These are phyloP conservation scores for Norana najaformis DNA, from an alignment of 2,888 invertebrate species.

Conservation along the genomic window DNA sequence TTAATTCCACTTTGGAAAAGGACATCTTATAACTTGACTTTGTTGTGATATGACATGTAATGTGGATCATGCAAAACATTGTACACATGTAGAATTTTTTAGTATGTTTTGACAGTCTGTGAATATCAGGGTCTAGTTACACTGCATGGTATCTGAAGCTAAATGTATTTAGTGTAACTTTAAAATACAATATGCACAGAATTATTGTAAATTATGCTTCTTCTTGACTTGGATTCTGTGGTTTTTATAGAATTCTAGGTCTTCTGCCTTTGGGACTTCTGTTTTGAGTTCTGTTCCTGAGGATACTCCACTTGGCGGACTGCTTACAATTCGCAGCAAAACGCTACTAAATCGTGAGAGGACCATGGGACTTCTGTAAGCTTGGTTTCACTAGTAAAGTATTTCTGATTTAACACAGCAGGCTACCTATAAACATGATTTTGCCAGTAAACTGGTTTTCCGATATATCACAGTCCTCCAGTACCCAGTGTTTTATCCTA, in stretches of 20 bases:
- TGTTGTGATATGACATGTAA: neutral
- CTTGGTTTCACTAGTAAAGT: neutral
- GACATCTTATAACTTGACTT: no score
- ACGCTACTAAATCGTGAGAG: conserved; percentile 15
- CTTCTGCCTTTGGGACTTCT: neutral
- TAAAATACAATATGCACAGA: neutral
- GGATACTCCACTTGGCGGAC: neutral
- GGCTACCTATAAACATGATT: no score
- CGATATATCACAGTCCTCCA: neutral
- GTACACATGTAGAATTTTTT: neutral
- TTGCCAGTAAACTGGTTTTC: no score
- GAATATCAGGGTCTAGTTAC: no score
- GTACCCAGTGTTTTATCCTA: no score
- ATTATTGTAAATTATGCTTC: neutral
- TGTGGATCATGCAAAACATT: neutral
- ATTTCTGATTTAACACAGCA: neutral
- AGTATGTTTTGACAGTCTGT: neutral
- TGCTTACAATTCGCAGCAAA: conserved; percentile 19
- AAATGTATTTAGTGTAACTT: neutral
- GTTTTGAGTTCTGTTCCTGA: neutral
- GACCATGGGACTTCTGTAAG: conserved; percentile 14
- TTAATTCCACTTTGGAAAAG: no score
- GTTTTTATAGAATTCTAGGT: neutral
- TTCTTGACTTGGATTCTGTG: neutral
- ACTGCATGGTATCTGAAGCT: neutral